Conservation (phyloP, 2,888 invertebrate genomes). For the Dioctria rufipes region DNA sequence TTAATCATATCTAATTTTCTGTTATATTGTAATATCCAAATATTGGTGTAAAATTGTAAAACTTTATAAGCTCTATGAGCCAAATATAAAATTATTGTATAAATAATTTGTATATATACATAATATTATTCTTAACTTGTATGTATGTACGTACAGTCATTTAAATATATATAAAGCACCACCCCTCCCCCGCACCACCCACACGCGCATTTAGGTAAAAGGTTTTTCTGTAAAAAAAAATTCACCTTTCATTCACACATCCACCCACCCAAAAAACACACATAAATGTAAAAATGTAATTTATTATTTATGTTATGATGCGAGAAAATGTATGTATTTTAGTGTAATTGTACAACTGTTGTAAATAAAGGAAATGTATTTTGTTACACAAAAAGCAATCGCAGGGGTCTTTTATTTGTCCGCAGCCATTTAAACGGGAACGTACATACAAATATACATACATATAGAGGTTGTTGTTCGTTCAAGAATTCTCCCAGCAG, state of each 20-base stretch:
- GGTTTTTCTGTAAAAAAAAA: background rate
- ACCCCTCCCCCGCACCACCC: too few species aligned
- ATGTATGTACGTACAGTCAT: slow-evolving; percentile 2
- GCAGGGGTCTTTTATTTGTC: too few species aligned
- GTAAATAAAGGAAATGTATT: slow-evolving; percentile 40
- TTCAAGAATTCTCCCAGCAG: too few species aligned
- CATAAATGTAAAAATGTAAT: background rate
- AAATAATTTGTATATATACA: background rate
- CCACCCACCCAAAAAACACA: background rate
- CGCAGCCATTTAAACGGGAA: too few species aligned
- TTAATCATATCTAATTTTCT: too few species aligned
- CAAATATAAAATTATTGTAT: slow-evolving; percentile 18
- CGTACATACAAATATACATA: too few species aligned
- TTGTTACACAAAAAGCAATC: slow-evolving; percentile 13
- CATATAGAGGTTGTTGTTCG: too few species aligned
- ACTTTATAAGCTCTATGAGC: slow-evolving; percentile 12
- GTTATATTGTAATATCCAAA: background rate
- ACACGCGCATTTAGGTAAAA: too few species aligned
- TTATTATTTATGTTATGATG: slow-evolving; percentile 19
- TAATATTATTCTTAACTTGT: background rate
- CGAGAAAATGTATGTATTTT: slow-evolving; percentile 6
- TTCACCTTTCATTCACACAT: background rate
- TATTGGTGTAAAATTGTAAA: background rate
- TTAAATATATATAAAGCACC: background rate
- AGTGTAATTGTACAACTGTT: slow-evolving; percentile 14